Percentiles rank a stretch among this genome's conserved stretches.
Evolutionary conservation across 1,140 invertebrate species (phyloP).

Genomic region (Globodera rostochiensis): DNA sequence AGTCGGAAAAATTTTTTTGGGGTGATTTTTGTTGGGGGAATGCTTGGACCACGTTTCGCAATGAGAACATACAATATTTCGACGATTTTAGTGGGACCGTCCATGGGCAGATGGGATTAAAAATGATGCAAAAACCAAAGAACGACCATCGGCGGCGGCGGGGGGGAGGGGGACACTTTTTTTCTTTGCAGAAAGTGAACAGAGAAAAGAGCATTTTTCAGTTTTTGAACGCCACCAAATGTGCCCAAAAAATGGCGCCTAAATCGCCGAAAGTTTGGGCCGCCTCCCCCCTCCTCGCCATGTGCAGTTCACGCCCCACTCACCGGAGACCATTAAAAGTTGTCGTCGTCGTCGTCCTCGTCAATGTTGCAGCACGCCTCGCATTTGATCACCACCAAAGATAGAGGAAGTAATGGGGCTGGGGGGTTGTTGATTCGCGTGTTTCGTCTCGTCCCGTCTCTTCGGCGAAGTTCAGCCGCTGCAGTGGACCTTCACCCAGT

Average conservation of each 20-base stretch:
- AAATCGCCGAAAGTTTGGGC: not conserved
- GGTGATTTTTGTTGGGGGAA: not conserved
- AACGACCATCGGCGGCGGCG: not conserved
- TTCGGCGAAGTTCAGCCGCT: not conserved
- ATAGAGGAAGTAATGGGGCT: not conserved
- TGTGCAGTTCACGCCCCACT: not conserved
- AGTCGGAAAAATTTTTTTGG: not conserved
- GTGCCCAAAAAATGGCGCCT: not conserved
- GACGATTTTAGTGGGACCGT: not conserved
- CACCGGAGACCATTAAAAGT: not conserved
- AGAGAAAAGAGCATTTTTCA: not conserved
- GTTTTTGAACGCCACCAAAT: not conserved
- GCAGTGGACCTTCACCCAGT: constrained; percentile 27
- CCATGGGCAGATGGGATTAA: not conserved
- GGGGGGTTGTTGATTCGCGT: not conserved
- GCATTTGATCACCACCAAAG: not conserved
- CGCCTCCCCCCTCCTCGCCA: not conserved
- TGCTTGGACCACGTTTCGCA: not conserved
- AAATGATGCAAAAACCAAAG: constrained; percentile 1
- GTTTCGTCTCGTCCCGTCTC: not conserved
- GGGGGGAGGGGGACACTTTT: no score
- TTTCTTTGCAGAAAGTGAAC: no score
- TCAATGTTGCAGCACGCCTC: not conserved
- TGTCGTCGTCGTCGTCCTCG: not conserved
- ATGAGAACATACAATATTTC: not conserved